These are phyloP conservation scores for Heliconius aoede DNA, from an alignment of 2,888 invertebrate species.

Conservation along the genomic window DNA sequence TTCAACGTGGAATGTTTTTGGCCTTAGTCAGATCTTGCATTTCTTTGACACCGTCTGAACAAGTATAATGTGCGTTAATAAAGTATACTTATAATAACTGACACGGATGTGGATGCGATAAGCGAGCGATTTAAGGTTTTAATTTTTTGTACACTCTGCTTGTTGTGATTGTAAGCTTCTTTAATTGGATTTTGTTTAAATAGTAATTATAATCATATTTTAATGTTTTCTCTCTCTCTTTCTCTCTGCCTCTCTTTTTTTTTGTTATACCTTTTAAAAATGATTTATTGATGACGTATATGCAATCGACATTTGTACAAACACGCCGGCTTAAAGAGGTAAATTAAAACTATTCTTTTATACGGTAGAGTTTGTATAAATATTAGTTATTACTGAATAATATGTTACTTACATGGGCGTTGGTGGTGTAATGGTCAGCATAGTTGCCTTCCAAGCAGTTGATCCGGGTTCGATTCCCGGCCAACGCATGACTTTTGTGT, in stretches of 20 bases:
- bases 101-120: slow-evolving; percentile 7
- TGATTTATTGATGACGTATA: background rate
- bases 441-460: slow-evolving; percentile 85
- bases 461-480: slow-evolving; percentile 85
- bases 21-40: slow-evolving; percentile 33
- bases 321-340: background rate
- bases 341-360: background rate
- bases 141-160: background rate
- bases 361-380: background rate
- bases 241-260: no score
- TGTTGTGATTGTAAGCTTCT: background rate
- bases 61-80: slow-evolving; percentile 16
- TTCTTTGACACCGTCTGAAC: slow-evolving; percentile 28
- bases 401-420: slow-evolving; percentile 60
- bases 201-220: background rate
- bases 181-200: background rate
- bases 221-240: background rate
- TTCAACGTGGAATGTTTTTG: slow-evolving; percentile 15
- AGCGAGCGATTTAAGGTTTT: background rate
- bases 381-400: background rate
- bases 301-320: background rate
- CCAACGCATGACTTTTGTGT: slow-evolving; percentile 66
- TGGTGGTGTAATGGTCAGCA: slow-evolving; percentile 85
- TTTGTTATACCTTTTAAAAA: no score
- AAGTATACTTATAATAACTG: slow-evolving; percentile 3